Base-by-base conservation (phyloP, 2,113 vertebrate genomes). In the Python bivittatus region DNA sequence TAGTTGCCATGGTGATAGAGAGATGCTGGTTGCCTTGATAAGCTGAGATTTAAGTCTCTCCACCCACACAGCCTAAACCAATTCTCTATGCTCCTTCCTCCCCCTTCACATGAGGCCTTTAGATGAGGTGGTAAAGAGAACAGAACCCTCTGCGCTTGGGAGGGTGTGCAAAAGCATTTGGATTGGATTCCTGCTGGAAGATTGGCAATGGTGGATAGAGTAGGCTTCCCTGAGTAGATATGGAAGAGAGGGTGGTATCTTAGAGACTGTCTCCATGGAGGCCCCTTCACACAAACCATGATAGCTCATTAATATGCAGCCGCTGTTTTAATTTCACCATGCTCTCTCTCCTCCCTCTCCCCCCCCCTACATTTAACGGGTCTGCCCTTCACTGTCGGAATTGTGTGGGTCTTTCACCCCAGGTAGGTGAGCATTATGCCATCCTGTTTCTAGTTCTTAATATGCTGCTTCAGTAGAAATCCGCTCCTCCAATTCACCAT, bases 191-290 rank as follows among this genome's bases (percentile, higher is more conserved):
- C 95, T 96, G 84, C 84, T 54, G 91, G 87, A 48, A 38, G 54
- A 84, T 42, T 60, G 3, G 0, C 72, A 84, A 89, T 89, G 42
- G 23, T 95, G 91, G 94, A 88, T 6, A 84, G 95, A 96, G 94
- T 95, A 84, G 88, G 94, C 95, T 97, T 96, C 96, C 93, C 97
- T 96, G 93, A 92, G 97, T 93, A 1, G 0, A 88, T 7, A 53
- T 42, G 33, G 88, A 87, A 79, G 88, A 48, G 90, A 94, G 96
- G 97, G 96, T 12, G 17, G 98, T 97, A 97, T 97, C 97, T 93
- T 97, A 96, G 97, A 92, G 97, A 97, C 97, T 68, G 96, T 97
- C 95, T 97, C 97, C 97, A 97, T 97, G 97, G 97, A 96, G 92
- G 96, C 96, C 95, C 97, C 94, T 96, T 97, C 93, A 96, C 93